A percentile compares a stretch with the other conserved stretches of the same genome.
Evolutionary conservation across 2,888 invertebrate species (phyloP).

Genomic region (Diaprepes abbreviatus): DNA sequence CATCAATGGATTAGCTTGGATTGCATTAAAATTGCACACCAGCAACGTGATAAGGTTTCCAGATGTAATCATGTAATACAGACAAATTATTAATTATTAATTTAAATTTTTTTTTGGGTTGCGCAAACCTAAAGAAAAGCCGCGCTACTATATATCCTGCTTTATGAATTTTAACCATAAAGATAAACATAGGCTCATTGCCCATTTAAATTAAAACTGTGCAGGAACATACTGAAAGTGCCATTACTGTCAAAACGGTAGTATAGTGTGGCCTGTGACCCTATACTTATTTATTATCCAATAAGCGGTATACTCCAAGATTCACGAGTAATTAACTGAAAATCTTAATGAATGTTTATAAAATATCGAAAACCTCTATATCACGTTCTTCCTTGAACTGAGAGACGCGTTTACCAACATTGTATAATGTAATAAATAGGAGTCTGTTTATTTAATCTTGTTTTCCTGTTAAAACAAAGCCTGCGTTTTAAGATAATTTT

Average conservation of each 20-base stretch:
- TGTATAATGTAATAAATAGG: constrained; percentile 11
- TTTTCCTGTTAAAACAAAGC: constrained; percentile 18
- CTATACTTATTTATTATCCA: constrained; percentile 24
- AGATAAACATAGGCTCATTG: not conserved
- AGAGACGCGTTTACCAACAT: not conserved
- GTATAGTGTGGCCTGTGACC: constrained; percentile 17
- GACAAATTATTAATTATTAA: too few relatives aligned
- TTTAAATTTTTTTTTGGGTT: too few relatives aligned
- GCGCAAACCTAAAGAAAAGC: too few relatives aligned
- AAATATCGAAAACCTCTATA: not conserved
- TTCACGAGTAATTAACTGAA: constrained; percentile 30
- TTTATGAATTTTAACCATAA: not conserved
- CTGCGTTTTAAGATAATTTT: constrained; percentile 18
- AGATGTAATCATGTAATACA: too few relatives aligned
- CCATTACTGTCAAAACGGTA: constrained; percentile 2
- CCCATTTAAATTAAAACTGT: not conserved
- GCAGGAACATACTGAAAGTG: not conserved
- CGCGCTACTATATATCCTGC: too few relatives aligned
- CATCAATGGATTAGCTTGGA: too few relatives aligned
- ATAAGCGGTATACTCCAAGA: constrained; percentile 7
- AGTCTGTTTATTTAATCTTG: constrained; percentile 11
- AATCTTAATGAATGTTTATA: constrained; percentile 9
- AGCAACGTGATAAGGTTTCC: too few relatives aligned
- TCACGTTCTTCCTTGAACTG: not conserved
- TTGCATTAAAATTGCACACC: too few relatives aligned